Evolutionary conservation across 2,797 vertebrate genomes (phyloP).

Genomic region (Argyrosomus regius): DNA sequence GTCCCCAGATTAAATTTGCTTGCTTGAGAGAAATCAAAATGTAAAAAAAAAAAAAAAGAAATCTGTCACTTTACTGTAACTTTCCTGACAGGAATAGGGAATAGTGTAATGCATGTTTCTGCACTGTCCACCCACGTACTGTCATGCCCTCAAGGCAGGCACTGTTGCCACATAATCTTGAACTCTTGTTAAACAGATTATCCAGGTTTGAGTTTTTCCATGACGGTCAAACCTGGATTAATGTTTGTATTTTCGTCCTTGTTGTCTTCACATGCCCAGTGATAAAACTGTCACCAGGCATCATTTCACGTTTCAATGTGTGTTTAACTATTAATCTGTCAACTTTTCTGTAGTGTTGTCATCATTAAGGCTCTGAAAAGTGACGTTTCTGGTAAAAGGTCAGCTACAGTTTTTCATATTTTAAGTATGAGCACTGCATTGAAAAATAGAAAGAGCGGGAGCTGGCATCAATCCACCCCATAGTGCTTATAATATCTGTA

Average conservation of each 20-base stretch:
- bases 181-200: conserved; percentile 16
- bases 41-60: conserved; percentile 3
- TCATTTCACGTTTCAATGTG: not conserved
- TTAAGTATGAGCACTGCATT: not conserved
- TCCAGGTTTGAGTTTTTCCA: not conserved
- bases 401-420: not conserved
- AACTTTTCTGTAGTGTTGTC: not conserved
- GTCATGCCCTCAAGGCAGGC: not conserved
- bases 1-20: not conserved
- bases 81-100: conserved; percentile 1
- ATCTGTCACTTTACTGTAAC: conserved; percentile 1
- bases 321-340: not conserved
- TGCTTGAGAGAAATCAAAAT: not conserved
- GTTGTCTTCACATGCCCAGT: not conserved
- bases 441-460: conserved; percentile 26
- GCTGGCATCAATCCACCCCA: conserved; percentile 13
- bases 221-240: conserved; percentile 5
- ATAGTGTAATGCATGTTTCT: not conserved
- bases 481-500: conserved; percentile 17
- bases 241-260: not conserved
- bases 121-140: conserved; percentile 1
- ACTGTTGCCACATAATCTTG: not conserved
- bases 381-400: conserved; percentile 1
- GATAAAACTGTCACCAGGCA: not conserved
- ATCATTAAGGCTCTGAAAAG: conserved; percentile 12